phyloP scores from a whole-genome alignment of 2,797 vertebrate species.

The Hydrolagus colliei region DNA sequence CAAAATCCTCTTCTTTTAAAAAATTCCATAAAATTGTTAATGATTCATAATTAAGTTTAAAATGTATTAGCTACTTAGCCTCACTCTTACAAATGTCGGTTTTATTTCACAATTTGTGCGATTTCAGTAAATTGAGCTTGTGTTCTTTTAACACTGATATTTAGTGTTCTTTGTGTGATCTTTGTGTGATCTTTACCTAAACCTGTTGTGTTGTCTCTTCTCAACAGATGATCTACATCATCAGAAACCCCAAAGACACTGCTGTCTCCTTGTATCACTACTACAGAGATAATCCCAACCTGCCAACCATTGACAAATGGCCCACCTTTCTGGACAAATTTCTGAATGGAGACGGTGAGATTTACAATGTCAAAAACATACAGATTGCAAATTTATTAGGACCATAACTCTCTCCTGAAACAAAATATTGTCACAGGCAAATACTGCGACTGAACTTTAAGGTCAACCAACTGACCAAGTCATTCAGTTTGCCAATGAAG shows the following conservation, averaged over 20 bases:
- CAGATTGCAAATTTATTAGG: no score
- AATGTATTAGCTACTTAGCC: no score
- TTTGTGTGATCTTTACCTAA: background rate
- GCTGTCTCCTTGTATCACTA: slow-evolving; percentile 63
- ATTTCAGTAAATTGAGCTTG: no score
- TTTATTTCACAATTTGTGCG: no score
- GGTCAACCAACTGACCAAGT: background rate
- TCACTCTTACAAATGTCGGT: no score
- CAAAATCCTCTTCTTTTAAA: no score
- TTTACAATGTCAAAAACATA: background rate
- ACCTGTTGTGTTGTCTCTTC: slow-evolving; percentile 8
- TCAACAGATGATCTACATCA: slow-evolving; percentile 56
- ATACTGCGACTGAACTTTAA: background rate
- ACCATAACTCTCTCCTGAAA: no score
- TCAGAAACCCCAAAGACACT: slow-evolving; percentile 60
- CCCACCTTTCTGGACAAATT: slow-evolving; percentile 53
- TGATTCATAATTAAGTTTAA: no score
- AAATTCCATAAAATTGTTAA: no score
- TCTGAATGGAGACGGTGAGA: slow-evolving; percentile 52
- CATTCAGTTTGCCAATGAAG: background rate
- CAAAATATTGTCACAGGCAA: background rate
- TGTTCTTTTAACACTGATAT: no score
- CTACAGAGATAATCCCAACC: slow-evolving; percentile 60
- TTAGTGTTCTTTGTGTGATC: background rate
- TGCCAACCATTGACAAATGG: slow-evolving; percentile 54